Conservation (phyloP, 2,113 vertebrate genomes). For the Cinclus mexicanus region DNA sequence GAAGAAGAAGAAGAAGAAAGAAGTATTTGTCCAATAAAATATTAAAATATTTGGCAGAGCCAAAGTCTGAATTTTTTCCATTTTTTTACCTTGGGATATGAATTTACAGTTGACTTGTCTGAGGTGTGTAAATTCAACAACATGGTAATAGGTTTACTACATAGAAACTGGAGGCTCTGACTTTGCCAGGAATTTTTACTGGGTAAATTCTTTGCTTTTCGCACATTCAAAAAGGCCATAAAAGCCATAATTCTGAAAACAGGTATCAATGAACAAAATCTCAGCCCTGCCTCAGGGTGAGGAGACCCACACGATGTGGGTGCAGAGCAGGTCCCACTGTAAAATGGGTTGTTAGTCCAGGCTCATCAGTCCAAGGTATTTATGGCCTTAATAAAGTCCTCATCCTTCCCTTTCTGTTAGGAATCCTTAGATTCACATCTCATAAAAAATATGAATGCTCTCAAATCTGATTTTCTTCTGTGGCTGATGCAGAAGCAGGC, state of each 20-base stretch:
- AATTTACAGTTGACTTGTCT: not conserved
- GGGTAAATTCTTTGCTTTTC: not conserved
- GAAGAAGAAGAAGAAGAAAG: not conserved
- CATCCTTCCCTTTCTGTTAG: not conserved
- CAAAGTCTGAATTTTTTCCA: not conserved
- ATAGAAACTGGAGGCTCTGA: not conserved
- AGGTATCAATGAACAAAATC: not conserved
- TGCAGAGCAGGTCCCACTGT: not conserved
- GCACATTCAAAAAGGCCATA: not conserved
- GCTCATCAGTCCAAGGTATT: not conserved
- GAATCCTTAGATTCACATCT: not conserved
- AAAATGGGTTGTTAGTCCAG: not conserved
- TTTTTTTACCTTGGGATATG: not conserved
- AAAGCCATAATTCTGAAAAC: not conserved
- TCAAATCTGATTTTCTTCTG: not conserved
- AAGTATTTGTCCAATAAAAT: not conserved
- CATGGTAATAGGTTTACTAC: not conserved
- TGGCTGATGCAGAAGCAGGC: not conserved
- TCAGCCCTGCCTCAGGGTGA: not conserved
- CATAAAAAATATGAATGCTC: not conserved
- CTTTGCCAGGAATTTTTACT: slow-evolving; percentile 38
- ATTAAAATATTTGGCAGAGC: not conserved
- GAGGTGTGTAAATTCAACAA: not conserved
- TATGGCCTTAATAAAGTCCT: not conserved
- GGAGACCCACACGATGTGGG: rapidly evolving